These are phyloP conservation scores for Rhimphoctona megacephalus DNA, from an alignment of 2,888 invertebrate genomes.

Conservation along the genomic window DNA sequence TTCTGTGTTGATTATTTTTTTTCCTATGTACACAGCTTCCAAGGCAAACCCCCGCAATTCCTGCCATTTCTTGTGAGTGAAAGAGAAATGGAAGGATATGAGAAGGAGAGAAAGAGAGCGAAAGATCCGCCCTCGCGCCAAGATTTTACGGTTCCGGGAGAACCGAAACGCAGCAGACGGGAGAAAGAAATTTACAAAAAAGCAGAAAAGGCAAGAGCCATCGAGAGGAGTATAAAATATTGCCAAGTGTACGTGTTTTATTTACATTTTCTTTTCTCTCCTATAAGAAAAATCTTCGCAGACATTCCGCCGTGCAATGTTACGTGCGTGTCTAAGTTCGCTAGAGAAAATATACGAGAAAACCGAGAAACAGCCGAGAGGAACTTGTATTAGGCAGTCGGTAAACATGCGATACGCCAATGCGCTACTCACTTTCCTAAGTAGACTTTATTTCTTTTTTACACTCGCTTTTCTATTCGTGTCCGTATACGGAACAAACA, in stretches of 20 bases:
- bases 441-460: neutral
- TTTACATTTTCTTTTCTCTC: conserved; percentile 22
- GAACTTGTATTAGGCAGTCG: neutral
- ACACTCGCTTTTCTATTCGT: neutral
- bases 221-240: conserved; percentile 40
- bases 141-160: conserved; percentile 17
- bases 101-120: neutral
- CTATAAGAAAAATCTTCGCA: conserved; percentile 23
- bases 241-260: conserved; percentile 27
- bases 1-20: neutral
- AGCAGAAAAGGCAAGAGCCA: neutral
- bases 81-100: neutral
- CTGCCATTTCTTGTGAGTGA: conserved; percentile 29
- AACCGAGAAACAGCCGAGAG: neutral
- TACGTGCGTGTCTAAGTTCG: conserved; percentile 10
- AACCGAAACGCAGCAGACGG: neutral
- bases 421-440: conserved; percentile 10
- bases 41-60: conserved; percentile 26
- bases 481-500: neutral
- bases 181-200: neutral
- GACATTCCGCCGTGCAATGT: neutral
- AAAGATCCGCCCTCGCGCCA: neutral
- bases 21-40: neutral
- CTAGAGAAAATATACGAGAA: neutral
- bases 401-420: conserved; percentile 10